Base-by-base conservation (phyloP, 2,888 invertebrate species). In the Nudaria mundana region DNA sequence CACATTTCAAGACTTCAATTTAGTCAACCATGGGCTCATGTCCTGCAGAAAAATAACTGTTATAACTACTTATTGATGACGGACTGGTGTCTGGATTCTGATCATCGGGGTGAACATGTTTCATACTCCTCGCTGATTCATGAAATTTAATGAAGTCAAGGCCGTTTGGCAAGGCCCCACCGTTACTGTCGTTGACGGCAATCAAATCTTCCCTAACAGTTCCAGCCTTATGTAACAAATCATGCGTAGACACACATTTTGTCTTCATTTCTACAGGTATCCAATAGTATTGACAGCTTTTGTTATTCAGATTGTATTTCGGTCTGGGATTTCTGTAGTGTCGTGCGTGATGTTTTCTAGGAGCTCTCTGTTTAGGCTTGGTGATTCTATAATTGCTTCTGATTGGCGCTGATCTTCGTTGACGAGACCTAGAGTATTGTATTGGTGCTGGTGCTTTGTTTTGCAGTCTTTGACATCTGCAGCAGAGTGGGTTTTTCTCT, bases 21-120 rank as follows among this genome's bases (percentile, higher is more conserved):
- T n/a, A n/a, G n/a, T 55, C 45, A 0, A 48, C 54, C 73, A 78
- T 76, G 0, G 76, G 75, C 20, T 78, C 77, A 2, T 77, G 69
- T 2, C 66, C 67, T 7, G 55, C 31, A 2, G 73, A 70, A 11
- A 50, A 31, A 14, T 41, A 72, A 23, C 67, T 74, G 7, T 71
- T 52, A 14, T 68, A 76, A 13, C 63, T 71, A 24, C 59, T 69
- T 0, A 70, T 11, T 6, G 76, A 67, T 0, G 51, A 48, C 1
- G 44, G 34, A 5, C 57, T 65, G 0, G 64, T 50, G 1, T 54
- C 55, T 0, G 52, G 58, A 13, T 53, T 45, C 0, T 26, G 31
- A n/a, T n/a, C n/a, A n/a, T n/a, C n/a, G n/a, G n/a, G n/a, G n/a
- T n/a, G n/a, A n/a, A n/a, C n/a, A n/a, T n/a, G n/a, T n/a, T n/a